Percentiles rank a stretch among this genome's conserved stretches.
phyloP scores from a whole-genome alignment of 2,797 vertebrate species.

The Propithecus perrieri region DNA sequence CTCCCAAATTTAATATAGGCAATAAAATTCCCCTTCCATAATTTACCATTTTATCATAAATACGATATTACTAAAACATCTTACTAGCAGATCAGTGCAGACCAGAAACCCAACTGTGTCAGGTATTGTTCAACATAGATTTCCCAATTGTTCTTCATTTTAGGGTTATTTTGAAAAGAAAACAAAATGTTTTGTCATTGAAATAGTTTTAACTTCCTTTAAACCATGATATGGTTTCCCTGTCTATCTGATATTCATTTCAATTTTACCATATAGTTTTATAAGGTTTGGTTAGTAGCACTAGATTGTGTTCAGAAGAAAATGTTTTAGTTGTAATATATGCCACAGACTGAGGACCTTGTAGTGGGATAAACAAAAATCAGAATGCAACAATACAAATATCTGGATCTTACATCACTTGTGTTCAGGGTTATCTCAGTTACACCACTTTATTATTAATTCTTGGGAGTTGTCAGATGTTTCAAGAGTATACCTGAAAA shows the following conservation, averaged over 20 bases:
- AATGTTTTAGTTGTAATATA: neutral
- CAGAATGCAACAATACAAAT: neutral
- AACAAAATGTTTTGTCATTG: neutral
- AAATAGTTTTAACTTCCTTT: conserved; percentile 44
- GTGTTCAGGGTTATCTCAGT: neutral
- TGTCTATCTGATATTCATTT: neutral
- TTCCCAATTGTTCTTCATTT: conserved; percentile 49
- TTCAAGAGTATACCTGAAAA: neutral
- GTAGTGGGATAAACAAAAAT: neutral
- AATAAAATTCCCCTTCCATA: conserved; percentile 30
- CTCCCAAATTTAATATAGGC: neutral
- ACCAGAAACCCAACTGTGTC: neutral
- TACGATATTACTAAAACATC: neutral
- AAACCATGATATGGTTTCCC: neutral
- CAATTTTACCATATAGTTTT: conserved; percentile 4
- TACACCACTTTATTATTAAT: neutral
- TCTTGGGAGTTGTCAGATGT: neutral
- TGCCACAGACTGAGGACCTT: neutral
- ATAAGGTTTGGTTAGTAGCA: neutral
- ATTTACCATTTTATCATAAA: conserved; percentile 28
- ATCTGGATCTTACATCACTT: neutral
- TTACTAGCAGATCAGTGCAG: neutral
- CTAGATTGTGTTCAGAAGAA: neutral
- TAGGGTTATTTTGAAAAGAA: conserved; percentile 36
- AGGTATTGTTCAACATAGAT: conserved; percentile 23